A percentile compares a stretch with the other conserved stretches of the same genome.
These are phyloP conservation scores for Andrena dorsata DNA, from an alignment of 2,888 invertebrate genomes.

Conservation along the genomic window DNA sequence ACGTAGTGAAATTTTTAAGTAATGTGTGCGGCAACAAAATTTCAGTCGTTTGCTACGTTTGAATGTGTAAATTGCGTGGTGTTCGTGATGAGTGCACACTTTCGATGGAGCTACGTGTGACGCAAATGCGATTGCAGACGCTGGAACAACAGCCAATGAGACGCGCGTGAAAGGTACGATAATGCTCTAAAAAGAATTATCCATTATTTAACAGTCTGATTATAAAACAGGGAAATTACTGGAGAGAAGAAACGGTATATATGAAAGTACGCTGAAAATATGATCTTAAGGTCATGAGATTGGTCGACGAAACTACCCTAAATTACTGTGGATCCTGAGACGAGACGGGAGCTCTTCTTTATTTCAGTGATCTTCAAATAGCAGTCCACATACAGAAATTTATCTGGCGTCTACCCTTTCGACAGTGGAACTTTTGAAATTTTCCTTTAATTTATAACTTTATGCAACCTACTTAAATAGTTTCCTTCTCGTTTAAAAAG, in stretches of 20 bases:
- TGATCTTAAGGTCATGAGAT: neutral
- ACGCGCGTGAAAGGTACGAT: neutral
- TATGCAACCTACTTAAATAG: too few species aligned
- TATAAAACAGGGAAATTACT: constrained; percentile 1
- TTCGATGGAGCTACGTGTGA: neutral
- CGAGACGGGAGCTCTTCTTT: neutral
- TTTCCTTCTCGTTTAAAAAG: too few species aligned
- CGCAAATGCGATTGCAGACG: neutral
- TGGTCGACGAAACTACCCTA: constrained; percentile 3
- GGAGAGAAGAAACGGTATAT: neutral
- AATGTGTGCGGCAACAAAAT: neutral
- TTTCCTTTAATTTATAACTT: too few species aligned
- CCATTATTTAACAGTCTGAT: neutral
- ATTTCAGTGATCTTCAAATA: neutral
- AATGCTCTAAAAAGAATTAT: neutral
- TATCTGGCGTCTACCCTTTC: neutral
- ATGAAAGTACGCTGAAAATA: constrained; percentile 1
- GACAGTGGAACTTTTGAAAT: neutral
- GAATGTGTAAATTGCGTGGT: neutral
- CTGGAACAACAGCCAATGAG: neutral
- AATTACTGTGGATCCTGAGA: neutral
- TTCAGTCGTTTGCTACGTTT: neutral
- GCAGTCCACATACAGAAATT: neutral
- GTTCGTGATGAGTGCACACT: too few species aligned
- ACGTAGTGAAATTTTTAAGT: neutral